phyloP scores from a whole-genome alignment of 2,888 invertebrate genomes.

The Campoplex capitator region DNA sequence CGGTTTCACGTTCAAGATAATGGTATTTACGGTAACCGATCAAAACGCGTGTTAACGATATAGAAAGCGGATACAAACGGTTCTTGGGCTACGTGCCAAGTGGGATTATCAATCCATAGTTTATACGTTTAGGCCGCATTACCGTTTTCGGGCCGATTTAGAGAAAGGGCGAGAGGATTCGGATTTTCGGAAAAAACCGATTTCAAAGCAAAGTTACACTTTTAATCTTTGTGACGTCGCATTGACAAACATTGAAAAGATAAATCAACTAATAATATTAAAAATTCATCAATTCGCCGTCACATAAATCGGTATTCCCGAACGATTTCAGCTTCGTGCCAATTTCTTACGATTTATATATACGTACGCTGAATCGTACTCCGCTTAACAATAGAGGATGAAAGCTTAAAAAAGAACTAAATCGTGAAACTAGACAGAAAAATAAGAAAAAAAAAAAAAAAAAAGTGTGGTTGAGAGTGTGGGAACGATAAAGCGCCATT shows the following conservation, averaged over 20 bases:
- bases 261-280: neutral
- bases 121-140: conserved; percentile 46
- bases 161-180: neutral
- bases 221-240: neutral
- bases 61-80: conserved; percentile 38
- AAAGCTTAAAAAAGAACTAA: conserved; percentile 32
- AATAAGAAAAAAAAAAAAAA: neutral
- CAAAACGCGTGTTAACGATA: neutral
- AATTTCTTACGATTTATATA: conserved; percentile 21
- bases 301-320: neutral
- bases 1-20: neutral
- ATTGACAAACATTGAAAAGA: neutral
- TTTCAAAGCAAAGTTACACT: neutral
- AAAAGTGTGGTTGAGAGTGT: neutral
- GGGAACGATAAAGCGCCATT: conserved; percentile 49
- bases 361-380: conserved; percentile 61
- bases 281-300: neutral
- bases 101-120: conserved; percentile 11
- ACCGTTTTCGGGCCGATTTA: conserved; percentile 17
- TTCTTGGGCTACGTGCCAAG: conserved; percentile 56
- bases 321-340: conserved; percentile 62
- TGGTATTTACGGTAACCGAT: conserved; percentile 5
- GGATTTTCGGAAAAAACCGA: neutral
- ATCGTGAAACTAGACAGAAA: neutral
- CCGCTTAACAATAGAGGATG: neutral